Conservation (phyloP, 2,113 vertebrate species). For the Rhinolophus ferrumequinum region DNA sequence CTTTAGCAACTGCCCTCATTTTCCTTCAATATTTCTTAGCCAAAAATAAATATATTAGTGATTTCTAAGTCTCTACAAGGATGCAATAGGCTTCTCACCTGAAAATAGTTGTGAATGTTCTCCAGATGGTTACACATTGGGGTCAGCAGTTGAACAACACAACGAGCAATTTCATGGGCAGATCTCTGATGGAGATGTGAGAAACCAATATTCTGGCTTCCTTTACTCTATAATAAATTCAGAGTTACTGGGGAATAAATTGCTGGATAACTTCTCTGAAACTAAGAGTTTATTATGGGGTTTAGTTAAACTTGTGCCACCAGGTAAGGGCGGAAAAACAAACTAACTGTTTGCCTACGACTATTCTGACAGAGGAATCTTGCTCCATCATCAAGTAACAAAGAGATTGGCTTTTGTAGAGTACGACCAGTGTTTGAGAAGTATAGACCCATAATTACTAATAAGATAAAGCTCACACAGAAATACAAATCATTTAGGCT, state of each 20-base stretch:
- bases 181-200: conserved; percentile 93
- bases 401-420: neutral
- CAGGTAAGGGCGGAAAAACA: neutral
- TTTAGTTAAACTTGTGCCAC: neutral
- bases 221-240: conserved; percentile 87
- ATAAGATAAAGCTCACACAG: neutral
- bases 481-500: neutral
- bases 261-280: conserved; percentile 17
- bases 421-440: neutral
- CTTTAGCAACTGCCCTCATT: neutral
- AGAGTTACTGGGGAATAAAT: conserved; percentile 51
- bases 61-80: neutral
- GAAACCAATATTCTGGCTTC: conserved; percentile 90
- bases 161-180: conserved; percentile 87
- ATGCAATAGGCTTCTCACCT: conserved; percentile 85
- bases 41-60: neutral
- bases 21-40: neutral
- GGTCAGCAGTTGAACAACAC: conserved; percentile 88
- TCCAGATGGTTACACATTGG: conserved; percentile 95
- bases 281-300: neutral
- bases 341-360: neutral
- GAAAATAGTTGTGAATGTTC: conserved; percentile 97
- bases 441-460: neutral
- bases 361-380: neutral
- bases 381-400: neutral